Conservation (phyloP, 2,888 invertebrate species). For the Sphinx pinastri region DNA sequence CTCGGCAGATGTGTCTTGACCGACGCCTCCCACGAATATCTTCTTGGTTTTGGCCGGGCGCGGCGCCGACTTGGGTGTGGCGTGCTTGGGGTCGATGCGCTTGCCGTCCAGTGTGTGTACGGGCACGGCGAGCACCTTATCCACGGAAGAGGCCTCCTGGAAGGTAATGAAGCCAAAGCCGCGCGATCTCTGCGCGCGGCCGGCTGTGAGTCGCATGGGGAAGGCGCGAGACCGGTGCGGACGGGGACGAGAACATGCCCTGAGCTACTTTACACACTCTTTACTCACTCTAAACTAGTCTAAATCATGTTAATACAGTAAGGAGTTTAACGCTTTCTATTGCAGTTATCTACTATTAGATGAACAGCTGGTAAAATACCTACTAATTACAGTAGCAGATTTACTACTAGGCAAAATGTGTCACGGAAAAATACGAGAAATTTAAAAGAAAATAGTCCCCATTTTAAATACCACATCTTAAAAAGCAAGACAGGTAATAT, state of each 20-base stretch:
- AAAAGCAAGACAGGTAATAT: neutral
- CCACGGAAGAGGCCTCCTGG: slow-evolving; percentile 94
- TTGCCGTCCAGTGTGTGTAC: slow-evolving; percentile 96
- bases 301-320: slow-evolving; percentile 15
- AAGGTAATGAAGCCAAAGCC: slow-evolving; percentile 98
- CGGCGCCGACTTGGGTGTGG: slow-evolving; percentile 95
- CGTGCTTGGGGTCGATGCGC: slow-evolving; percentile 97
- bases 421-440: neutral
- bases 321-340: slow-evolving; percentile 14
- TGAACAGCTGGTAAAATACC: neutral
- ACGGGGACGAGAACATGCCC: slow-evolving; percentile 12
- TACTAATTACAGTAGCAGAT: slow-evolving; percentile 22
- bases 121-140: slow-evolving; percentile 95
- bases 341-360: slow-evolving; percentile 15
- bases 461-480: neutral
- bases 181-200: slow-evolving; percentile 93
- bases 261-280: slow-evolving; percentile 13
- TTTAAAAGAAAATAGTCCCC: neutral
- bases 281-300: slow-evolving; percentile 24
- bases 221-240: neutral
- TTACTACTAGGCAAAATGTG: slow-evolving; percentile 11
- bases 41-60: slow-evolving; percentile 95
- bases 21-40: slow-evolving; percentile 96
- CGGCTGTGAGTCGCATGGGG: slow-evolving; percentile 24
- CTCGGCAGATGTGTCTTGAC: slow-evolving; percentile 95